phyloP scores from a whole-genome alignment of 2,113 vertebrate species.

The Percina caprodes region DNA sequence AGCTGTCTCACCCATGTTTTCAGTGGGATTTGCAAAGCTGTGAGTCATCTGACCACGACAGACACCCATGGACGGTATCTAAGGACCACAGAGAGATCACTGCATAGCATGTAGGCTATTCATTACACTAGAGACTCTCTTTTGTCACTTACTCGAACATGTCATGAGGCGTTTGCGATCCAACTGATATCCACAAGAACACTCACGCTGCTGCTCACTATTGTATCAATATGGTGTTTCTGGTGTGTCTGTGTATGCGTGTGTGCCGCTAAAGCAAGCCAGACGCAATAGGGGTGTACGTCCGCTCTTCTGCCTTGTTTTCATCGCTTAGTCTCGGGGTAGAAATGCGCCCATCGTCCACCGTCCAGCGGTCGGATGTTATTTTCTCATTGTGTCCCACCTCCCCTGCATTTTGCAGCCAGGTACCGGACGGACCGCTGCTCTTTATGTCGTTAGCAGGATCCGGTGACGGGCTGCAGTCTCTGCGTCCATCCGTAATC shows the following conservation, averaged over 20 bases:
- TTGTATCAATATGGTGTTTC: slow-evolving; percentile 42
- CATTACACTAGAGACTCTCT: neutral
- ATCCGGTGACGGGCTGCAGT: slow-evolving; percentile 67
- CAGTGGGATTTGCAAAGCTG: neutral
- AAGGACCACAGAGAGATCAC: neutral
- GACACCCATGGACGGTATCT: neutral
- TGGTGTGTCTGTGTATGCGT: slow-evolving; percentile 15
- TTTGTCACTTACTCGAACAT: slow-evolving; percentile 86
- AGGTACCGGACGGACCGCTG: slow-evolving; percentile 57
- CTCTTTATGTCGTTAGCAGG: slow-evolving; percentile 49
- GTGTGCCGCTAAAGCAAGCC: slow-evolving; percentile 40
- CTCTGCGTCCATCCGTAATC: slow-evolving; percentile 73
- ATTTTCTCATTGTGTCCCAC: slow-evolving; percentile 46
- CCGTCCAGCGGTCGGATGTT: slow-evolving; percentile 39
- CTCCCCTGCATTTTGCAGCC: slow-evolving; percentile 34
- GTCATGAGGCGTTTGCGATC: slow-evolving; percentile 74
- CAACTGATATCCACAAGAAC: slow-evolving; percentile 39
- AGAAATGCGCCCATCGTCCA: slow-evolving; percentile 30
- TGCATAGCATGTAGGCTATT: neutral
- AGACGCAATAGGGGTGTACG: slow-evolving; percentile 33
- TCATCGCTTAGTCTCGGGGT: slow-evolving; percentile 30
- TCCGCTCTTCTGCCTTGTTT: slow-evolving; percentile 40
- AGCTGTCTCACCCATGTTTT: neutral
- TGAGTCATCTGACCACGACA: slow-evolving; percentile 11
- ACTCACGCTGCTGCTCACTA: slow-evolving; percentile 24